Conservation (phyloP, 2,797 vertebrate species). For the Sebastiscus tertius region DNA sequence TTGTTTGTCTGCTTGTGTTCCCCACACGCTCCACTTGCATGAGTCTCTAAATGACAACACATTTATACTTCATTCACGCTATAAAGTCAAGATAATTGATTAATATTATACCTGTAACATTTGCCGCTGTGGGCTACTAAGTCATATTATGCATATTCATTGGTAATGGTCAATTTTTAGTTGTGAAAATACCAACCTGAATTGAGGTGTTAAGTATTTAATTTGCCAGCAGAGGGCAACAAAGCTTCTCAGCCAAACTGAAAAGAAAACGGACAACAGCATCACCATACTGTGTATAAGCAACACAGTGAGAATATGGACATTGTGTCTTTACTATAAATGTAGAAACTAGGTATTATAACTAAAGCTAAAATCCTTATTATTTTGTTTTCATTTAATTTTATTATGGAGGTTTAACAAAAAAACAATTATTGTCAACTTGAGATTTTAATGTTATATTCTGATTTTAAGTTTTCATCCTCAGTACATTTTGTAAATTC, state of each 20-base stretch:
- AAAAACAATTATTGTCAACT: neutral
- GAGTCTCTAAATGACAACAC: neutral
- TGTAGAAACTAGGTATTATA: neutral
- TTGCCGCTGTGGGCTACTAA: rapidly evolving
- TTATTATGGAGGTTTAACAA: neutral
- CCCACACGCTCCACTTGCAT: too few relatives aligned
- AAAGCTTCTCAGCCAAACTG: neutral
- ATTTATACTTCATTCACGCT: neutral
- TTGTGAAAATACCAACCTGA: neutral
- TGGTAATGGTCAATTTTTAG: neutral
- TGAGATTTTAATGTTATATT: neutral
- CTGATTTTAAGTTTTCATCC: neutral
- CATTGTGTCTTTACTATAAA: neutral
- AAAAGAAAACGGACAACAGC: neutral
- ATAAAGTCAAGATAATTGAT: neutral
- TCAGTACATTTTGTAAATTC: neutral
- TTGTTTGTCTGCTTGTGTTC: neutral
- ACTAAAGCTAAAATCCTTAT: neutral
- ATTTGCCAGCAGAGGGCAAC: constrained; percentile 55
- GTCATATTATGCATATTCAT: neutral
- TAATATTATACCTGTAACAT: neutral
- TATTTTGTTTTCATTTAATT: neutral
- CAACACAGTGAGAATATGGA: neutral
- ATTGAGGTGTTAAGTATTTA: neutral
- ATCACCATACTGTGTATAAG: neutral